Conservation (phyloP, 2,113 vertebrate species). For the Pardalotus punctatus region DNA sequence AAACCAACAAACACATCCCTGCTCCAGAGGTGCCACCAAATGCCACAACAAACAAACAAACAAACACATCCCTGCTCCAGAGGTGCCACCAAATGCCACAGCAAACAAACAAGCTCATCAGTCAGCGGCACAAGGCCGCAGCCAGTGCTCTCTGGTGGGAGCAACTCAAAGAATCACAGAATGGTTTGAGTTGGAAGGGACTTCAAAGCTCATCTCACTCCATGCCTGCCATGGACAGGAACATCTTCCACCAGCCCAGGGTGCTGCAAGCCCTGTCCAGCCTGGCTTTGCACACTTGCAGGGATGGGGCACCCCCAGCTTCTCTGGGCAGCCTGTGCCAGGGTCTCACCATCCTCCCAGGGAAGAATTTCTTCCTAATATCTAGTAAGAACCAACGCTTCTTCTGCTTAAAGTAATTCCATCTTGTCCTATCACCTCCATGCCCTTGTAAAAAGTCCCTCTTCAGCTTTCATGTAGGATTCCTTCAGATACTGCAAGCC, state of each 20-base stretch:
- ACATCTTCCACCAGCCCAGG: neutral
- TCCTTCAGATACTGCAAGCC: neutral
- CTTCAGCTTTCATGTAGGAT: neutral
- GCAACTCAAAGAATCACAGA: neutral
- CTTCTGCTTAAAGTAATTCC: fast-evolving
- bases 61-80: neutral
- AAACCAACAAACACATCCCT: neutral
- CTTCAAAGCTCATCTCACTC: neutral
- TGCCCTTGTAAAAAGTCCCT: neutral
- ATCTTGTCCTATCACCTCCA: neutral
- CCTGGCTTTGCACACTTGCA: neutral
- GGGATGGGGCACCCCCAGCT: neutral
- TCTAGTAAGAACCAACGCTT: fast-evolving
- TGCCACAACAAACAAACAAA: too few species aligned
- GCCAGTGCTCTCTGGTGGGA: neutral
- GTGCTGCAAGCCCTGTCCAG: neutral
- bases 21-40: neutral
- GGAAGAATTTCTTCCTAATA: neutral
- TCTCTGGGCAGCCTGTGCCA: neutral
- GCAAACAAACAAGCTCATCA: neutral
- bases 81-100: neutral
- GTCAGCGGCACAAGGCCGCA: fast-evolving
- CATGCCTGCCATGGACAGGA: neutral
- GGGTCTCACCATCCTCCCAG: neutral
- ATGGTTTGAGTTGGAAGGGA: neutral